Base-by-base conservation (phyloP, 2,113 vertebrate species). In the Nesogale talazaci region DNA sequence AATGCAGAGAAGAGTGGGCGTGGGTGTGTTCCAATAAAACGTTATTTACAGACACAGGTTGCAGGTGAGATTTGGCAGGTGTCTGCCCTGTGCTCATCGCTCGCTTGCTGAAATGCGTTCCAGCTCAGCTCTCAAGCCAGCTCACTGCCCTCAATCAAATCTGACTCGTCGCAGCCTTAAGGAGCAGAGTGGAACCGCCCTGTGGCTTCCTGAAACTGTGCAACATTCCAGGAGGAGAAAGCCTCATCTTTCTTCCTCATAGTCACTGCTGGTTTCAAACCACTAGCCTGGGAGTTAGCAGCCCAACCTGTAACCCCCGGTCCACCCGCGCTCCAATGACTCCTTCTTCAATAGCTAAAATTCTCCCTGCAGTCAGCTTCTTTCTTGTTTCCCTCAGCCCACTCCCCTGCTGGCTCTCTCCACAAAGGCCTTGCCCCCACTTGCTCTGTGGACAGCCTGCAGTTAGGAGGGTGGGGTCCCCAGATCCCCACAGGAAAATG, bases 31-130 rank as follows among this genome's bases (percentile, higher is more conserved):
- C 42, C 89, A 46, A 61, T 74, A 81, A 82, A 88, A 76, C 70
- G 89, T 92, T 86, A 87, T 89, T 89, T 75, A 72, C 29, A 79
- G 77, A 81, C 17, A 46, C n/a, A 69, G 77, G 36, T 25, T 57
- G n/a, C 77, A 36, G 72, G 22, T 36, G 38, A 74, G 10, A 67
- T 38, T 40, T 6, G 38, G 31, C 63, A 27, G 1, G 25, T 56
- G 57, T 14, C 34, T 83, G 16, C 9, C 22, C 27, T 29, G 42
- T 36, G 25, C 40, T 63, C 17, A 31, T 69, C 61, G 25, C 56
- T 25, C 34, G 25, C 20, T 27, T 27, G 40, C 27, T 63, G 61
- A 20, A 12, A 56, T 3, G 17, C 16, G 22, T 29, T 61, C 22
- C 22, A 61, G 22, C 22, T 22, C 59, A 20, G 4, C 59, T 61